These are phyloP conservation scores for Zeus faber DNA, from an alignment of 2,113 vertebrate species.

Conservation along the genomic window DNA sequence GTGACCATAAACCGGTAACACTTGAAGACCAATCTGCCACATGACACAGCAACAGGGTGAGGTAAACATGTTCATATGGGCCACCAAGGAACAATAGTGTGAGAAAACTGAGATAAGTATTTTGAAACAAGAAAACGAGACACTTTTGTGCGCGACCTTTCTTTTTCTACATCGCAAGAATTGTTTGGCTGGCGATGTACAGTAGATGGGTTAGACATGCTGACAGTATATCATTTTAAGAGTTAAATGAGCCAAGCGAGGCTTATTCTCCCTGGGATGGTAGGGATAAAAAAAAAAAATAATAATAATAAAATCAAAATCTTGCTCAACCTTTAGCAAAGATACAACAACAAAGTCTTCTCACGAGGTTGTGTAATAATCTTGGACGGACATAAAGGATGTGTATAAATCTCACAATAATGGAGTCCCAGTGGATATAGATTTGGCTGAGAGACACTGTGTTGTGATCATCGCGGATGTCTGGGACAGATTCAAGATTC, in stretches of 20 bases:
- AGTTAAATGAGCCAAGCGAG: no score
- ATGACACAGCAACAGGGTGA: constrained; percentile 52
- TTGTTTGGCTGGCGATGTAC: constrained; percentile 13
- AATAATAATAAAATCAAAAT: no score
- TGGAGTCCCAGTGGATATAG: constrained; percentile 7
- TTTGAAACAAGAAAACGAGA: background rate
- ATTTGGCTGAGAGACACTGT: constrained; percentile 17
- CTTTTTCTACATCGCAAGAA: no score
- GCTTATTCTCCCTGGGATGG: no score
- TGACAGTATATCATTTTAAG: background rate
- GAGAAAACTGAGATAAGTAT: background rate
- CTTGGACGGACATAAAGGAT: constrained; percentile 30
- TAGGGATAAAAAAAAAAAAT: no score
- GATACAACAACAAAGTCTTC: constrained; percentile 4
- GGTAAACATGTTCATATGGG: constrained; percentile 47
- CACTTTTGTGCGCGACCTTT: background rate
- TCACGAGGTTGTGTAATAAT: constrained; percentile 22
- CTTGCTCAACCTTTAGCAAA: constrained; percentile 5
- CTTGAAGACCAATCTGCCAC: constrained; percentile 16
- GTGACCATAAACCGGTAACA: no score
- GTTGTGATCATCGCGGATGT: constrained; percentile 28
- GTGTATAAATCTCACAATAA: constrained; percentile 19
- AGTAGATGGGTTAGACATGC: background rate
- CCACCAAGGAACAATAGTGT: constrained; percentile 21
- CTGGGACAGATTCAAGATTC: no score